Percentiles rank a stretch among this genome's conserved stretches.
Evolutionary conservation across 2,888 invertebrate genomes (phyloP).

Genomic region (Atrina japonica): DNA sequence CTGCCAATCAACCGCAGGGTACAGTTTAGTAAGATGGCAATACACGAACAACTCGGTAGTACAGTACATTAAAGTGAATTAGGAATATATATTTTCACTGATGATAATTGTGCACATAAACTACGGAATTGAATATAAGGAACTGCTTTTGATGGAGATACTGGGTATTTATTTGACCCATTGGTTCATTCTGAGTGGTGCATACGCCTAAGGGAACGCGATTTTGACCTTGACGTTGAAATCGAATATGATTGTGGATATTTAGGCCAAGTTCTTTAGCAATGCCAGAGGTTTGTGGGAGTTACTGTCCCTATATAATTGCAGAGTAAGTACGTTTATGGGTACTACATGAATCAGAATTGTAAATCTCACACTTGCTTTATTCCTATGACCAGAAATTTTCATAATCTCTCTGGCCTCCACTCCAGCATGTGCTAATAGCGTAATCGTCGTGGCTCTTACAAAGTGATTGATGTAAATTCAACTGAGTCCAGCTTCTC

Average conservation of each 20-base stretch:
- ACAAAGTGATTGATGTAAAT: conserved; percentile 42
- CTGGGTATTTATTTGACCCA: background rate
- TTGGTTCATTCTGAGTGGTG: background rate
- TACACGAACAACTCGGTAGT: no score
- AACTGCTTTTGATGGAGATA: background rate
- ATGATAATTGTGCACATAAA: conserved; percentile 6
- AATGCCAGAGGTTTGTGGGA: background rate
- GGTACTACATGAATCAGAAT: conserved; percentile 26
- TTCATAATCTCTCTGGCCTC: conserved; percentile 37
- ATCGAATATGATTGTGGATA: background rate
- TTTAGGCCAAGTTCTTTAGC: background rate
- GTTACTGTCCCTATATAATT: conserved; percentile 27
- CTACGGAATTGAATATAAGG: background rate
- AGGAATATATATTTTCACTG: no score
- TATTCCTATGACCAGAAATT: conserved; percentile 35
- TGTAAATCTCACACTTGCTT: conserved; percentile 23
- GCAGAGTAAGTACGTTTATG: conserved; percentile 35
- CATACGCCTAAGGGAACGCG: background rate
- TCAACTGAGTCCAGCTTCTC: conserved; percentile 13
- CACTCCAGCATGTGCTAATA: conserved; percentile 33
- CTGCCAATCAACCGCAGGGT: no score
- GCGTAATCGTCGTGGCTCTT: conserved; percentile 34
- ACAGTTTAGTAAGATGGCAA: no score
- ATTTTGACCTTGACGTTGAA: background rate
- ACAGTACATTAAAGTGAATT: no score